These are phyloP conservation scores for Gobionotothen gibberifrons DNA, from an alignment of 2,797 vertebrate genomes.

Conservation along the genomic window DNA sequence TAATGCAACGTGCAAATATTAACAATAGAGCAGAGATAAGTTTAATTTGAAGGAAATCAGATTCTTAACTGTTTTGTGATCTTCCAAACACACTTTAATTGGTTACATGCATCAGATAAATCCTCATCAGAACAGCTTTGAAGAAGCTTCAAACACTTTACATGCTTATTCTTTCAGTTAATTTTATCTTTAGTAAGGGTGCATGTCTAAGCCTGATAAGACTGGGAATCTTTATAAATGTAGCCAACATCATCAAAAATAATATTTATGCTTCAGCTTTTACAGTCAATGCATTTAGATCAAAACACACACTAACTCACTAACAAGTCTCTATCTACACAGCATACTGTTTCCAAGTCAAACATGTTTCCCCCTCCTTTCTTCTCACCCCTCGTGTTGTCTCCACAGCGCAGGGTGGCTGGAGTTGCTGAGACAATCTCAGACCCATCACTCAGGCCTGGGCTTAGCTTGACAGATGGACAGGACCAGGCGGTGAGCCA, in stretches of 20 bases:
- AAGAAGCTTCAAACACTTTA: constrained; percentile 20
- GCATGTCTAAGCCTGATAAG: neutral
- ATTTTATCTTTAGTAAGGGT: constrained; percentile 2
- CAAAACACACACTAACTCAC: constrained; percentile 11
- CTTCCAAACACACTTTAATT: constrained; percentile 41
- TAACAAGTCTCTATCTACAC: neutral
- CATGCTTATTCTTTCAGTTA: constrained; percentile 1
- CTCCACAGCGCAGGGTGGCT: constrained; percentile 59
- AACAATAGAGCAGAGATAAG: constrained; percentile 57
- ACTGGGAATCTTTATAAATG: neutral
- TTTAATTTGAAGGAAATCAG: constrained; percentile 46
- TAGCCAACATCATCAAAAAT: neutral
- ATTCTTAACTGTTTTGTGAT: constrained; percentile 51
- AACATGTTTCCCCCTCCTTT: neutral
- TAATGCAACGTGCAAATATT: constrained; percentile 55
- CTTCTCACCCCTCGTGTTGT: constrained; percentile 42
- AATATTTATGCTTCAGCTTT: constrained; percentile 3
- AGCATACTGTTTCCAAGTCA: neutral
- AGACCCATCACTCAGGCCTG: constrained; percentile 67
- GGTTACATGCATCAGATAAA: constrained; percentile 29
- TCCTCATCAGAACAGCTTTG: constrained; percentile 38
- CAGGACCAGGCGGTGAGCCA: constrained; percentile 63
- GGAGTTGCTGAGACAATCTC: constrained; percentile 54
- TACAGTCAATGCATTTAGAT: constrained; percentile 4
- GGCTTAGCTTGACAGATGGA: constrained; percentile 55